Conservation (phyloP, 2,113 vertebrate genomes). For the Phocoena phocoena region DNA sequence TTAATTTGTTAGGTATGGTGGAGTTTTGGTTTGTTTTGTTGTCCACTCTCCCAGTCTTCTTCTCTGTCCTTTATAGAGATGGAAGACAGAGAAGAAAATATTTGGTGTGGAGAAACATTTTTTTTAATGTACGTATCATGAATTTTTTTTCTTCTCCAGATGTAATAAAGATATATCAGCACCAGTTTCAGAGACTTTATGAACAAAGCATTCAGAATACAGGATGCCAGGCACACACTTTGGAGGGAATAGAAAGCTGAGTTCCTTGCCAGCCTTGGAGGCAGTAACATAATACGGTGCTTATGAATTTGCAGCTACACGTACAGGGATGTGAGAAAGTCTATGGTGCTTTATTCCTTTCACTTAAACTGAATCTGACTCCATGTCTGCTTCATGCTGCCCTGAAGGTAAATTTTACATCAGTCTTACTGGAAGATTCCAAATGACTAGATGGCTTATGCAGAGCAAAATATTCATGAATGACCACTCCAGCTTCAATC, state of each 20-base stretch:
- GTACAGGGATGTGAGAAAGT: neutral
- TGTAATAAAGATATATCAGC: neutral
- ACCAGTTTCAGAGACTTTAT: neutral
- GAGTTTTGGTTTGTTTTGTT: neutral
- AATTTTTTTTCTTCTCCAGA: neutral
- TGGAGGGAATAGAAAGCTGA: neutral
- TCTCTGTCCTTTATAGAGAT: neutral
- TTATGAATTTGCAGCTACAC: neutral
- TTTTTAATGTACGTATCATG: neutral
- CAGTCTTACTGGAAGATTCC: neutral
- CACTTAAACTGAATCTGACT: neutral
- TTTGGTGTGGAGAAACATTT: neutral
- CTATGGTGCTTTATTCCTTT: neutral
- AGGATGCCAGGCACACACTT: neutral
- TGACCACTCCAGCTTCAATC: neutral
- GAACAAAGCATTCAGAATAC: neutral
- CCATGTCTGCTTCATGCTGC: neutral
- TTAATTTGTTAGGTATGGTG: neutral
- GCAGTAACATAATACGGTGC: neutral
- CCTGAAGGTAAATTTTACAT: neutral
- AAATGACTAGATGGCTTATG: neutral
- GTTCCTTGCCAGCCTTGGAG: neutral
- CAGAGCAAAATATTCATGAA: neutral
- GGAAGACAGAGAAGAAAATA: neutral
- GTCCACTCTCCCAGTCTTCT: neutral